Base-by-base conservation (phyloP, 2,888 invertebrate species). In the Hofmannophila pseudospretella region DNA sequence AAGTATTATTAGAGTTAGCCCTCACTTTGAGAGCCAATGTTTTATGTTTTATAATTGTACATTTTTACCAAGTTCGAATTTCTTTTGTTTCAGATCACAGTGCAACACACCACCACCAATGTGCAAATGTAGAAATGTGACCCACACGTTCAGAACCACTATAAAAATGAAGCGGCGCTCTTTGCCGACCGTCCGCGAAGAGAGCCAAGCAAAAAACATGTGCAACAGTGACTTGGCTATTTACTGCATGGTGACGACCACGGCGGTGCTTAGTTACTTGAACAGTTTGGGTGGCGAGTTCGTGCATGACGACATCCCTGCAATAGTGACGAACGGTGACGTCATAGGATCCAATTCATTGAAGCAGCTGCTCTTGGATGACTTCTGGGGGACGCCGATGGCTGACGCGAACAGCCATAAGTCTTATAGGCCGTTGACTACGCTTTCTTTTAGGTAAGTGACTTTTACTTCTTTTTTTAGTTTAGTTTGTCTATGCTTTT, bases 361-460 rank as follows among this genome's bases (percentile, higher is more conserved):
- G 58, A 79, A 79, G 50, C 90, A 91, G 54, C 76, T 94, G 49
- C 90, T 94, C 57, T 72, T 89, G 63, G 91, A 95, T 59, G 96
- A 96, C 72, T 96, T 95, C 72, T 96, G 96, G 96, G 96, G 96
- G 0, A 93, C 92, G 42, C 92, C 94, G 20, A 94, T 96, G 93
- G 89, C 90, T 30, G 93, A 94, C 66, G 85, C 89, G 31, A 90
- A 90, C 63, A 95, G 95, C 54, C 96, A 96, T 77, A 96, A 96
- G 85, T 95, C 94, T 16, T 96, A 96, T 78, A 84, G 96, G 54
- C 96, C 96, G 16, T 78, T 96, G 52, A 95, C 95, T 13, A 92
- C 93, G 31, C 86, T 96, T 34, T 93, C 94, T 32, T 96, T 96
- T 88, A 91, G 96, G 96, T 96, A 75, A 91, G 91, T 78, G 9